Conservation (phyloP, 64 coral and sea anemone species). For the Platygyra sinensis region DNA sequence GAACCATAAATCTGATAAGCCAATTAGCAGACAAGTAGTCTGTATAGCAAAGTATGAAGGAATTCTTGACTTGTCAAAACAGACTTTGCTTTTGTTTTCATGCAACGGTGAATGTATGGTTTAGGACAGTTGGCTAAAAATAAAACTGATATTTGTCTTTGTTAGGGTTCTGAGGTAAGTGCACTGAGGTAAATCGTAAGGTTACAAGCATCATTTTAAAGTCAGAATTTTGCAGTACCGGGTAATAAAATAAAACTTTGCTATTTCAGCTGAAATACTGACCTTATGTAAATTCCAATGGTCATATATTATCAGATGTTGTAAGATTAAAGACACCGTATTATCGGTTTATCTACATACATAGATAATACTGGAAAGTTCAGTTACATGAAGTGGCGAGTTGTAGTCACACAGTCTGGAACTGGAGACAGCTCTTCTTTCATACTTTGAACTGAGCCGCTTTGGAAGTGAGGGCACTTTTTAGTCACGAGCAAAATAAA, state of each 20-base stretch:
- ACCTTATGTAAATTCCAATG: not conserved
- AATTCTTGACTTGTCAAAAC: slow-evolving; percentile 38
- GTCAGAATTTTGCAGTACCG: too few relatives aligned
- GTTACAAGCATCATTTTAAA: not conserved
- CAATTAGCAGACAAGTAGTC: slow-evolving; percentile 2
- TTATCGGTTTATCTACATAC: not conserved
- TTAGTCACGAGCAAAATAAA: not conserved
- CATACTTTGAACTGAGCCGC: not conserved
- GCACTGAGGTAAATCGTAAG: not conserved
- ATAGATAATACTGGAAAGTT: not conserved
- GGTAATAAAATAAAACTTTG: not conserved
- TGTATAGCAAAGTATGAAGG: slow-evolving; percentile 5
- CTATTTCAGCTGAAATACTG: not conserved
- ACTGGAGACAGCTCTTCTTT: not conserved
- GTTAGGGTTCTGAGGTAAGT: slow-evolving; percentile 10
- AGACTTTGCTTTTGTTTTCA: slow-evolving; percentile 26
- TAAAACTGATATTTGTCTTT: slow-evolving; percentile 22
- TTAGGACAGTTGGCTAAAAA: slow-evolving; percentile 4
- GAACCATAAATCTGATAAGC: slow-evolving; percentile 30
- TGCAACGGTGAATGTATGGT: not conserved
- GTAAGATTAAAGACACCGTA: not conserved
- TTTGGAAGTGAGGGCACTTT: not conserved
- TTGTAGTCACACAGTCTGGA: not conserved
- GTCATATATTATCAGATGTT: not conserved
- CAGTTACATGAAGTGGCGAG: not conserved